Evolutionary conservation across 2,797 vertebrate genomes (phyloP), one percentile per base, ranked within the genome.

Genomic region (Gymnoscopelus braueri): DNA sequence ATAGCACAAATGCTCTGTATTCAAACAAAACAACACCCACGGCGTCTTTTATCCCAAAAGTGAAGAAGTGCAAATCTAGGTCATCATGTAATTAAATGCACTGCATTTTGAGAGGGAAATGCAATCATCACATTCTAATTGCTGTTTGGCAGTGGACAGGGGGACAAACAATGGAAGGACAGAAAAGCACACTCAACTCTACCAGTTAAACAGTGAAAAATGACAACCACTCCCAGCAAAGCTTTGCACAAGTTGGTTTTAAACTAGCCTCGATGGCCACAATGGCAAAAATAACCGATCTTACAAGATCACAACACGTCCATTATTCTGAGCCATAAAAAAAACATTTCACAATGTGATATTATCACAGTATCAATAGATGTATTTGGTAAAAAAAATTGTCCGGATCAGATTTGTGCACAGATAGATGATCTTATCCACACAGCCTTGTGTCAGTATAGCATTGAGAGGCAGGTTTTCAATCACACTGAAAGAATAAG

Each of bases 171-270:
- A 29, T 14, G n/a, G 56, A 78, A 24, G 65, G 60, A 65, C 63
- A 80, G 74, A 84, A 76, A 72, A 70, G 29, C 67, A 63, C 32
- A 52, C 52, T 78, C 68, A 81, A 72, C 72, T 57, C 57, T 14
- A 58, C 71, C 69, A 67, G 54, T 72, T 72, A 54, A 80, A 82
- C 65, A 65, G 57, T 32, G 47, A 48, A 26, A 26, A 26, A n/a
- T n/a, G n/a, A 26, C 14, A 19, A 71, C 63, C 79, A 68, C 72
- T 70, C 58, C 50, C 71, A 13, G 53, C 70, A 72, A 77, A 59
- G 71, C 69, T 60, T 63, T 64, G 53, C 52, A 60, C 64, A 60
- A 26, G 60, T 49, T 35, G 23, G 44, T 32, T 75, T 60, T 59
- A 56, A 67, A 69, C 58, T 59, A 29, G n/a, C n/a, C n/a, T n/a